A percentile compares a stretch with the other conserved stretches of the same genome.
These are phyloP conservation scores for Tangara arthus DNA, from an alignment of 2,797 vertebrate species.

Conservation along the genomic window DNA sequence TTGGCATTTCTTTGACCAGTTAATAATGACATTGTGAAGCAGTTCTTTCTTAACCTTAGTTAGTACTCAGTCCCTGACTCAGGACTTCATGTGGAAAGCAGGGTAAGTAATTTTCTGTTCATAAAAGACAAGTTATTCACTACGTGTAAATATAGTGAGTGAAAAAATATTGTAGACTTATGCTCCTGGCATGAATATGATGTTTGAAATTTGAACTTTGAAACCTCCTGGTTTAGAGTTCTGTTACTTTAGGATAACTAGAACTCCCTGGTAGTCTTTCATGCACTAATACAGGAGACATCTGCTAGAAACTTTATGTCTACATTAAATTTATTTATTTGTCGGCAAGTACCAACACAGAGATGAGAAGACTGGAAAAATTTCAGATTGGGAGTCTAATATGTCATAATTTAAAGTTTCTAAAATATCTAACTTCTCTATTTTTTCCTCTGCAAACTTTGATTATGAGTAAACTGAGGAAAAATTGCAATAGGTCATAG, in stretches of 20 bases:
- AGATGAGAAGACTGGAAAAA: background rate
- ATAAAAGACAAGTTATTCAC: background rate
- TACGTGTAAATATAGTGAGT: background rate
- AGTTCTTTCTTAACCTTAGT: background rate
- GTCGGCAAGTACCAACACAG: background rate
- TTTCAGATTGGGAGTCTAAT: background rate
- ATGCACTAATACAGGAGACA: rapidly evolving
- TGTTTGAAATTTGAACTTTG: background rate
- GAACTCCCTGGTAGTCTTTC: background rate
- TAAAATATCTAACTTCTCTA: background rate
- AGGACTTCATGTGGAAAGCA: background rate
- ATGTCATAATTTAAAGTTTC: background rate
- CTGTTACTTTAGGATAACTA: background rate
- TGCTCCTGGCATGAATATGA: background rate
- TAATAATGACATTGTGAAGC: background rate
- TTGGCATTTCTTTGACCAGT: background rate
- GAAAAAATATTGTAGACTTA: background rate
- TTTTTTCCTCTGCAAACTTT: background rate
- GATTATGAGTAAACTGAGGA: background rate
- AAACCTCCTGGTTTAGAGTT: background rate
- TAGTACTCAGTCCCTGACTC: background rate
- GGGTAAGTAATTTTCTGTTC: background rate
- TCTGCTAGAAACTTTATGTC: background rate
- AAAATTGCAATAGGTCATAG: background rate
- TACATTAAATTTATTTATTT: background rate